Evolutionary conservation across 2,797 vertebrate genomes (phyloP).

Genomic region (Artibeus lituratus): DNA sequence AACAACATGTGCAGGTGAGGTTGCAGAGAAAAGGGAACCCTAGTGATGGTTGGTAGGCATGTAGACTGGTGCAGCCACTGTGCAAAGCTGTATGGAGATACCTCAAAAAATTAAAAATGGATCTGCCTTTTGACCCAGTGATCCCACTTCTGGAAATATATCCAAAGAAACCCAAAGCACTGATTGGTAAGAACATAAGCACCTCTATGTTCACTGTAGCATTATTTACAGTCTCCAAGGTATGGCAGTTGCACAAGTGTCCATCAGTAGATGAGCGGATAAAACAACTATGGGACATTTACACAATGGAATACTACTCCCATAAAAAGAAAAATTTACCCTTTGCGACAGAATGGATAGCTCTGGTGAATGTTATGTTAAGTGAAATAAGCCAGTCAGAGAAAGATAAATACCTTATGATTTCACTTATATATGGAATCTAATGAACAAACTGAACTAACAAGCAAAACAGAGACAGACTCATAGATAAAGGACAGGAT

Average conservation of each 20-base stretch:
- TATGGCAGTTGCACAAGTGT: background rate
- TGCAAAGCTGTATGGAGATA: background rate
- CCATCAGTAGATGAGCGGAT: background rate
- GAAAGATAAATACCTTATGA: background rate
- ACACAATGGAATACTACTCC: background rate
- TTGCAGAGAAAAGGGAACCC: too few species aligned
- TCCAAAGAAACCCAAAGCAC: background rate
- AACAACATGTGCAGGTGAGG: too few species aligned
- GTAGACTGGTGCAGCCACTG: background rate
- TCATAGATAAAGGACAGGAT: too few species aligned
- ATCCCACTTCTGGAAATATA: background rate
- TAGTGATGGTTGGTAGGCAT: background rate
- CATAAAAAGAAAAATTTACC: background rate
- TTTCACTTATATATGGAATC: background rate
- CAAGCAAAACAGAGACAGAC: background rate
- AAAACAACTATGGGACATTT: background rate
- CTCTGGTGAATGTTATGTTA: background rate
- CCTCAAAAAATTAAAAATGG: background rate
- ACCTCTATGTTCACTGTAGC: background rate
- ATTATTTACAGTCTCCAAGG: background rate
- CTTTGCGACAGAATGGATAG: background rate
- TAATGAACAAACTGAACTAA: background rate
- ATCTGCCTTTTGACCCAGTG: background rate
- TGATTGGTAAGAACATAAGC: background rate
- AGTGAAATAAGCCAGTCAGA: background rate